Evolutionary conservation across 2,797 vertebrate genomes (phyloP).

Genomic region (Cossypha polioptera): DNA sequence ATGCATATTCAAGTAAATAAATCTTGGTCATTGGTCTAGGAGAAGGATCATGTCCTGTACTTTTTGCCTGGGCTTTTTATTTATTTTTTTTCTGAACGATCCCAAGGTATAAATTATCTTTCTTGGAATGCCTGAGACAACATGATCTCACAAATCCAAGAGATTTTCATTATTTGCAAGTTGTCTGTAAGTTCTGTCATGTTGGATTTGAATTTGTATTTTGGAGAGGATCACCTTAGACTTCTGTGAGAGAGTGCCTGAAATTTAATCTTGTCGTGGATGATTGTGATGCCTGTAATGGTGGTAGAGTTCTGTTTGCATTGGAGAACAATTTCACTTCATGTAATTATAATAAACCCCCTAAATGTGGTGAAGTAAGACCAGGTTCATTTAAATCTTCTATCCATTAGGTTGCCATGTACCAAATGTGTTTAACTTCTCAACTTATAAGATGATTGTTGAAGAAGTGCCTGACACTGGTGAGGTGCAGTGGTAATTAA

Average conservation of each 20-base stretch:
- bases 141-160: background rate
- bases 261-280: background rate
- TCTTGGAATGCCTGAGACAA: slow-evolving; percentile 16
- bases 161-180: slow-evolving; percentile 6
- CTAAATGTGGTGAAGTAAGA: background rate
- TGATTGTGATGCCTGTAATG: background rate
- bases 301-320: background rate
- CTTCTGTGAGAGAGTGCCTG: background rate
- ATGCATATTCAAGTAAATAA: background rate
- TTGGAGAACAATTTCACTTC: background rate
- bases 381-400: background rate
- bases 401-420: background rate
- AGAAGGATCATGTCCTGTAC: background rate
- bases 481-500: background rate
- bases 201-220: background rate
- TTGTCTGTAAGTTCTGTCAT: background rate
- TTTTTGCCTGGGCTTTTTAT: background rate
- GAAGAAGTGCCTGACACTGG: background rate
- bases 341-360: too few relatives aligned
- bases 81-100: background rate
- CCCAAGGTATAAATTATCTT: slow-evolving; percentile 17
- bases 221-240: background rate
- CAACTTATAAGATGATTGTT: background rate
- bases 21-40: background rate
- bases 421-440: background rate